Evolutionary conservation across 2,888 invertebrate genomes (phyloP).

Genomic region (Thalpophila matura): DNA sequence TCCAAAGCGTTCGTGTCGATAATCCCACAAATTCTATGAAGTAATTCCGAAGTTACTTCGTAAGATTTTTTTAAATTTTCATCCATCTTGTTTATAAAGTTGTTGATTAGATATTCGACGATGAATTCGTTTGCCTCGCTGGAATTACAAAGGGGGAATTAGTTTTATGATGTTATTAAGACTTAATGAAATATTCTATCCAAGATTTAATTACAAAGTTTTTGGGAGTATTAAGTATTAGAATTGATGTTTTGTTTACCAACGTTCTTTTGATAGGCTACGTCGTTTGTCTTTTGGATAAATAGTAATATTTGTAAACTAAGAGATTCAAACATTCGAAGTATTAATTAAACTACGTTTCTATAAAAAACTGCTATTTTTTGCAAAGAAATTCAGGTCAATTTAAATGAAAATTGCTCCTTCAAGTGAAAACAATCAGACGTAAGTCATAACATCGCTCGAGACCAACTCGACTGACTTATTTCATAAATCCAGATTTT

Average conservation of each 20-base stretch:
- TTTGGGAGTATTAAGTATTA: slow-evolving; percentile 3
- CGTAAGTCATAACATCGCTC: too few species aligned
- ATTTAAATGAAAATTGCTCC: too few species aligned
- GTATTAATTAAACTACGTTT: too few species aligned
- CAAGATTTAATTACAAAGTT: slow-evolving; percentile 35
- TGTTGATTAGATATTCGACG: slow-evolving; percentile 92
- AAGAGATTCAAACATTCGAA: too few species aligned
- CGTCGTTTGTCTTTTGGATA: neutral
- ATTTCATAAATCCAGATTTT: too few species aligned
- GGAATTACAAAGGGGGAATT: slow-evolving; percentile 67
- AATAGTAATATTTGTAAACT: neutral
- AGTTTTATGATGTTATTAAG: slow-evolving; percentile 14
- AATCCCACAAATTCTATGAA: slow-evolving; percentile 95
- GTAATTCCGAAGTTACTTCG: slow-evolving; percentile 88
- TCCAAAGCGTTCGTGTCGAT: slow-evolving; percentile 96
- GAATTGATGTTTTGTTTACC: slow-evolving; percentile 22
- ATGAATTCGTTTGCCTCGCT: slow-evolving; percentile 93
- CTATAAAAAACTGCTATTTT: too few species aligned
- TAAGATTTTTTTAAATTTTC: slow-evolving; percentile 82
- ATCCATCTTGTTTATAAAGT: slow-evolving; percentile 91
- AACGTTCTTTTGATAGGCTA: neutral
- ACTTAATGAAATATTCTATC: slow-evolving; percentile 28
- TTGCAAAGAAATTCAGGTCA: too few species aligned
- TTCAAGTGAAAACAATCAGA: too few species aligned
- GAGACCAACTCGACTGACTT: too few species aligned